Base-by-base conservation (phyloP, 1,140 invertebrate genomes). In the Xylocopa sonorina region DNA sequence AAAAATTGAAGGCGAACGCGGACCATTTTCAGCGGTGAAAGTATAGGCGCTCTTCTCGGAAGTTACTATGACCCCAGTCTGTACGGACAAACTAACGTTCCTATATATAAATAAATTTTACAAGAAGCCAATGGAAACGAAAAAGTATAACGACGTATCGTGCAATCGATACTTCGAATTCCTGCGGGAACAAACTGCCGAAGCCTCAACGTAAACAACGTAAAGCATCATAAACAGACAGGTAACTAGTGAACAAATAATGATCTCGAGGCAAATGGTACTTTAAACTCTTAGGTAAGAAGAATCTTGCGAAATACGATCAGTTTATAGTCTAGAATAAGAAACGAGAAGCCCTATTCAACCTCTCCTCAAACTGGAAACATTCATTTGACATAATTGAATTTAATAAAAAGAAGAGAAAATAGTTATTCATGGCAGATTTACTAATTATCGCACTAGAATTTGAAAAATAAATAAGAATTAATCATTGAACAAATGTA, bases 51-150 rank as follows among this genome's bases (percentile, higher is more conserved):
- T 55, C 0, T 53, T 68, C 34, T 24, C 67, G 51, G 32, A 74
- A 84, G 57, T n/a, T n/a, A n/a, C 46, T 24, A 14, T 12, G 24
- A 43, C 12, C 14, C 41, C 29, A n/a, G n/a, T n/a, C 68, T 18
- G 63, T 16, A 43, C 32, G 27, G 5, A 21, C 38, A 9, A 66
- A 55, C 21, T 24, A 75, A 75, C 21, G 57, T 84, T 83, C 66
- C 66, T 83, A 51, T 21, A 51, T 21, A 4, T 43, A 77, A 73
- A 32, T 75, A 66, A 83, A 80, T 75, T 74, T 83, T 64, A 21
- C 55, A 62, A 53, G 7, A 74, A 46, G 16, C 46, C 16, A 71
- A 62, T 66, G 27, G n/a, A 66, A 55, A 43, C 18, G 48, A 48
- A 66, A 76, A 68, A 34, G 29, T 34, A 64, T 14, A 12, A 27